Base-by-base conservation (phyloP, 2,888 invertebrate genomes). In the Tubulanus polymorphus region DNA sequence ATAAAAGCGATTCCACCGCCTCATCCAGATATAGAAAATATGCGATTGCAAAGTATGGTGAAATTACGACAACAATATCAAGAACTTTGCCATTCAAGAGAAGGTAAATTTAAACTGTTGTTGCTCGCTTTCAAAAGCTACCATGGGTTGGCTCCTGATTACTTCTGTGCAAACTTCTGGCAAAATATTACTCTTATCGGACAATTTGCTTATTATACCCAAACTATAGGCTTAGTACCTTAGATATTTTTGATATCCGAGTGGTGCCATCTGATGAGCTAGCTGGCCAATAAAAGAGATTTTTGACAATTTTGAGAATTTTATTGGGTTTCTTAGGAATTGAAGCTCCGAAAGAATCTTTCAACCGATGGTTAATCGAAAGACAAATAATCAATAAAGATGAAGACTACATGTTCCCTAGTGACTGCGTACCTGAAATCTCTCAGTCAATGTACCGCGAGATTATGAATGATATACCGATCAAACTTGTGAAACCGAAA, bases 401-500 rank as follows among this genome's bases (percentile, higher is more conserved):
- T 1, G 87, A 86, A 54, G 96, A 96, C 81, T 91, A 95, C 0
- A 79, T 96, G 51, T 81, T 96, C 50, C 95, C 96, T 6, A 92
- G 92, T 78, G 88, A 88, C 76, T 95, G 95, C 80, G 86, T 88
- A 66, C 90, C 91, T 1, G 94, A 94, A 81, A 88, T 96, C 68
- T 95, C 95, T 3, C 86, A 88, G 74, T 89, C 91, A 1, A 93
- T 96, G 94, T 93, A 93, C 81, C 87, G 92, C 63, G 96, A 96
- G 82, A 93, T 96, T 53, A 94, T 96, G 93, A 91, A 93, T 80
- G 95, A 96, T 81, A 93, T 97, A 75, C 96, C 96, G 10, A 91
- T 96, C 58, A 94, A 93, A 80, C 84, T 96, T 57, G 87, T 91
- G n/a, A 88, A 93, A 77, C 94, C 95, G 8, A 93, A 94, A 80